A percentile compares a stretch with the other conserved stretches of the same genome.
phyloP scores from a whole-genome alignment of 2,888 invertebrate species.

The Habroteleia sp. region DNA sequence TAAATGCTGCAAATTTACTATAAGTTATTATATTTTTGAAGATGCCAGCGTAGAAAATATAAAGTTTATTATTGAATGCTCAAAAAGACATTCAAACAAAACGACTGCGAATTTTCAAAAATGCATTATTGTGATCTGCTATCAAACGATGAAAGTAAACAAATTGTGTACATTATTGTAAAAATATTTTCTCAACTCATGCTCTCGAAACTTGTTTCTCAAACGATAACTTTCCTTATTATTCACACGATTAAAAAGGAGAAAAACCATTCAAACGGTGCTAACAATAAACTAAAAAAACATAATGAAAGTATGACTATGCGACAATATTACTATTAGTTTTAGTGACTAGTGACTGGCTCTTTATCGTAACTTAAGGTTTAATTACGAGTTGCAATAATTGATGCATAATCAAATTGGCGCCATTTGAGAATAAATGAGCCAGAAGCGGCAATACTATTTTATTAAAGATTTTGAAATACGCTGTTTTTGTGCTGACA shows the following conservation, averaged over 20 bases:
- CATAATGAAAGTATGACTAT: constrained; percentile 50
- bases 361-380: constrained; percentile 29
- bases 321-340: constrained; percentile 36
- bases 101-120: too few species aligned
- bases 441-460: too few species aligned
- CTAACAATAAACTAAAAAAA: too few species aligned
- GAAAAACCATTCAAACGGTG: too few species aligned
- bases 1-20: not conserved
- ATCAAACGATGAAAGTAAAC: constrained; percentile 13
- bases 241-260: too few species aligned
- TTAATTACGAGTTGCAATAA: constrained; percentile 53
- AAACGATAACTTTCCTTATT: constrained; percentile 20
- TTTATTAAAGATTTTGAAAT: too few species aligned
- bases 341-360: constrained; percentile 20
- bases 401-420: constrained; percentile 47
- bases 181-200: not conserved
- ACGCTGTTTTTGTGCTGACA: constrained; percentile 41
- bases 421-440: too few species aligned
- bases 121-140: constrained; percentile 1
- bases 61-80: not conserved
- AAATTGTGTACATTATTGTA: too few species aligned
- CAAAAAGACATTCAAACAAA: constrained; percentile 2
- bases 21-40: constrained; percentile 23
- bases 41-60: constrained; percentile 8
- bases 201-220: not conserved